phyloP scores from a whole-genome alignment of 2,888 invertebrate genomes.

The Dasysyrphus albostriatus region DNA sequence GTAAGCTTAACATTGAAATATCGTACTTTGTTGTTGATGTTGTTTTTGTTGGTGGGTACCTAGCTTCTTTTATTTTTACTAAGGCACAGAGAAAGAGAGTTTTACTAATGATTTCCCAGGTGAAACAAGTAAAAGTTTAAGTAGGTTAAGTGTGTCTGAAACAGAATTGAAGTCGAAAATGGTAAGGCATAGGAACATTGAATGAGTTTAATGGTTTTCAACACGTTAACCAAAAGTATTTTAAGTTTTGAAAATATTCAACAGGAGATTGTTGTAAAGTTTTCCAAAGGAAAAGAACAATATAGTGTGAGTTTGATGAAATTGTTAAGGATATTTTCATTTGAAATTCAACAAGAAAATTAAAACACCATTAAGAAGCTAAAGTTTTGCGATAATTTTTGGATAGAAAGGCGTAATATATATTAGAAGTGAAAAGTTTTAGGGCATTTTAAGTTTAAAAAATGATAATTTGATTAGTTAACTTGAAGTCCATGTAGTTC shows the following conservation, averaged over 20 bases:
- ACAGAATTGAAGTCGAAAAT: constrained; percentile 38
- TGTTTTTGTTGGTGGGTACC: background rate
- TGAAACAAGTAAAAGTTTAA: constrained; percentile 26
- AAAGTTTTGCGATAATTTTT: background rate
- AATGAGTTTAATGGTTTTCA: constrained; percentile 62
- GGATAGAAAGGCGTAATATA: background rate
- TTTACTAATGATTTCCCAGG: constrained; percentile 14
- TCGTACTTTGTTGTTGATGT: background rate
- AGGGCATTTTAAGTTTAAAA: too few species aligned
- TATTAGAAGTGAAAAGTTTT: background rate
- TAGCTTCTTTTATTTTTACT: background rate
- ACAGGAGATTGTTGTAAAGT: constrained; percentile 52
- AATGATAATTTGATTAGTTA: too few species aligned
- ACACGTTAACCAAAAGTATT: constrained; percentile 44
- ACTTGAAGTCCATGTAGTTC: too few species aligned
- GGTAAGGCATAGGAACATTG: constrained; percentile 17
- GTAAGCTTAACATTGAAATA: constrained; percentile 17
- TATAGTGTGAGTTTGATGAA: constrained; percentile 13
- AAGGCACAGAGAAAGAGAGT: constrained; percentile 3
- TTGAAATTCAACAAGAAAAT: constrained; percentile 24
- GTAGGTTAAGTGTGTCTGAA: constrained; percentile 37
- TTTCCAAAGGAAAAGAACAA: background rate
- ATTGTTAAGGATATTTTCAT: constrained; percentile 6
- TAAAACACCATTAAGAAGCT: background rate
- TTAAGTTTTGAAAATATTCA: constrained; percentile 54